Conservation (phyloP, 2,888 invertebrate species). For the Eurytoma californica region DNA sequence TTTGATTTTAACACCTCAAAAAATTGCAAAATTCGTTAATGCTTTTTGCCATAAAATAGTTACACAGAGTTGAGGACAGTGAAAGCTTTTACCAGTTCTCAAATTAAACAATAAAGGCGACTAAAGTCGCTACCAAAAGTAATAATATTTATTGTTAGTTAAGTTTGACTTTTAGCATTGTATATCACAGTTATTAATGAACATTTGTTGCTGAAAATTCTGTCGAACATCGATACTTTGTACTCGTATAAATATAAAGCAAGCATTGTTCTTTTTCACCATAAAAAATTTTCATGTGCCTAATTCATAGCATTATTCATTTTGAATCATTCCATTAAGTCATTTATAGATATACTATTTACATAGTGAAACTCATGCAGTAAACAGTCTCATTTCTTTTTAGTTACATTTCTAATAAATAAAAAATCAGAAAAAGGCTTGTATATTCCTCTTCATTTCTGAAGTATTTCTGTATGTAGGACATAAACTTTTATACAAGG, state of each 20-base stretch:
- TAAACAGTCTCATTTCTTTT: not conserved
- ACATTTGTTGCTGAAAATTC: constrained; percentile 45
- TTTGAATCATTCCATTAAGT: constrained; percentile 23
- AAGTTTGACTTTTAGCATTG: constrained; percentile 62
- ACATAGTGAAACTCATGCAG: not conserved
- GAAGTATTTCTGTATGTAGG: not conserved
- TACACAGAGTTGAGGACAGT: constrained; percentile 5
- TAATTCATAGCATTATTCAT: constrained; percentile 15
- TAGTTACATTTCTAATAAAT: not conserved
- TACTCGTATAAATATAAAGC: constrained; percentile 10
- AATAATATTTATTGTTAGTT: constrained; percentile 63
- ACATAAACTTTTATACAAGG: constrained; percentile 2
- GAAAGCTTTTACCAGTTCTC: constrained; percentile 36
- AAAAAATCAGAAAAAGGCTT: not conserved
- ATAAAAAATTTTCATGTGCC: constrained; percentile 5
- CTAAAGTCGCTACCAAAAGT: constrained; percentile 60
- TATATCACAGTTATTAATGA: constrained; percentile 56
- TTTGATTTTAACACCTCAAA: not conserved
- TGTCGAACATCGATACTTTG: constrained; percentile 12
- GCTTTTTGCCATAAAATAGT: constrained; percentile 23
- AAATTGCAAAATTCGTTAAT: constrained; percentile 20
- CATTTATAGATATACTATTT: constrained; percentile 13
- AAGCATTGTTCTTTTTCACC: constrained; percentile 22
- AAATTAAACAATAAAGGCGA: constrained; percentile 24
- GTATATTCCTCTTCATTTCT: constrained; percentile 3